Evolutionary conservation across 2,113 vertebrate genomes (phyloP).

Genomic region (Urocitellus parryii): DNA sequence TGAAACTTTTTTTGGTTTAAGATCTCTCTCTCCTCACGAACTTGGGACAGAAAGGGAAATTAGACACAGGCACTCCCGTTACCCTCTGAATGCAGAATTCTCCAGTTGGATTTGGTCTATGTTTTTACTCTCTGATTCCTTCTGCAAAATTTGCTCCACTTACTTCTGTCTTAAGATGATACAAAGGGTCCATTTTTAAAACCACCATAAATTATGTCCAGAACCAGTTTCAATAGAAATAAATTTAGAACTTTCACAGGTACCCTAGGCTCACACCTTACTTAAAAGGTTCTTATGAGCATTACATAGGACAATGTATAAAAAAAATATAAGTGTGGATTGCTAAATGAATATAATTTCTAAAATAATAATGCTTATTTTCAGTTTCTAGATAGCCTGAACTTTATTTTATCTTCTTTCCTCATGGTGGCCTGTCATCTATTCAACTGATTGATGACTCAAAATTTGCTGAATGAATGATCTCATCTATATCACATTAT

Average conservation of each 20-base stretch:
- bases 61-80: background rate
- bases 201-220: background rate
- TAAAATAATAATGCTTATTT: background rate
- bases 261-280: background rate
- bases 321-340: background rate
- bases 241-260: background rate
- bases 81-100: background rate
- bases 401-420: background rate
- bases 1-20: background rate
- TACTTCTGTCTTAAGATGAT: background rate
- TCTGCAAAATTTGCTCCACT: background rate
- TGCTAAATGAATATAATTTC: background rate
- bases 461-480: background rate
- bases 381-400: background rate
- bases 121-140: background rate
- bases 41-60: background rate
- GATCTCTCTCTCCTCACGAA: background rate
- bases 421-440: background rate
- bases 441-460: background rate
- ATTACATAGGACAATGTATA: background rate
- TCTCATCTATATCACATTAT: background rate
- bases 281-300: background rate
- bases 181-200: background rate
- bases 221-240: background rate
- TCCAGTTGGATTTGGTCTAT: background rate